Conservation (phyloP, 2,888 invertebrate genomes). For the Achlya flavicornis region DNA sequence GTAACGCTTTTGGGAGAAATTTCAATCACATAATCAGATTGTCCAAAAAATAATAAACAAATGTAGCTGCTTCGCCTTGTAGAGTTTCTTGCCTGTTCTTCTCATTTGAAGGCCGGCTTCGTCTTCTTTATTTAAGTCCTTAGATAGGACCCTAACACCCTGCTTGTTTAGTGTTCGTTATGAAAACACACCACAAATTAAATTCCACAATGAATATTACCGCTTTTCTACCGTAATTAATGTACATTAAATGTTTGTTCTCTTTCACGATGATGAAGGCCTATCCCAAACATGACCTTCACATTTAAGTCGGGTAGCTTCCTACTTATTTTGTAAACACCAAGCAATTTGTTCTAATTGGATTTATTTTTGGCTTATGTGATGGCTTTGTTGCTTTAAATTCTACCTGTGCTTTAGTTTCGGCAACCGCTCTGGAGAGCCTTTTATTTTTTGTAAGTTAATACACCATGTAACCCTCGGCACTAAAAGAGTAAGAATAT, state of each 20-base stretch:
- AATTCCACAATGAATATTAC: neutral
- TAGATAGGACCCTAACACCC: no score
- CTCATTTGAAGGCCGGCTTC: no score
- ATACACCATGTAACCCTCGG: no score
- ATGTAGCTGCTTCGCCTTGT: no score
- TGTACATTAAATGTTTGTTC: neutral
- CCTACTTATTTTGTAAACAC: slow-evolving; percentile 5
- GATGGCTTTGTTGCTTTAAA: neutral
- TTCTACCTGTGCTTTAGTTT: neutral
- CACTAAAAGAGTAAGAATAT: no score
- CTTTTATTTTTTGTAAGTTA: no score
- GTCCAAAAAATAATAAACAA: no score
- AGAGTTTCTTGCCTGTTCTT: no score
- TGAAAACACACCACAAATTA: neutral
- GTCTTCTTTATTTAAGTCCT: no score
- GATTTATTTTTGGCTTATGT: slow-evolving; percentile 3
- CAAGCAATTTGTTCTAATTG: neutral
- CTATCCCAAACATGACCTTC: slow-evolving; percentile 3
- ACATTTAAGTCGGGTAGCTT: slow-evolving; percentile 1
- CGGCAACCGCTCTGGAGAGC: no score
- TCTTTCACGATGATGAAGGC: slow-evolving; percentile 1
- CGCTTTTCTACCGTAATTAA: neutral
- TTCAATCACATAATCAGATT: neutral
- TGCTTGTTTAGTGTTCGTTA: neutral
- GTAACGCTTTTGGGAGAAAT: neutral